A percentile compares a stretch with the other conserved stretches of the same genome.
phyloP scores from a whole-genome alignment of 2,888 invertebrate genomes.

The Ormia ochracea region DNA sequence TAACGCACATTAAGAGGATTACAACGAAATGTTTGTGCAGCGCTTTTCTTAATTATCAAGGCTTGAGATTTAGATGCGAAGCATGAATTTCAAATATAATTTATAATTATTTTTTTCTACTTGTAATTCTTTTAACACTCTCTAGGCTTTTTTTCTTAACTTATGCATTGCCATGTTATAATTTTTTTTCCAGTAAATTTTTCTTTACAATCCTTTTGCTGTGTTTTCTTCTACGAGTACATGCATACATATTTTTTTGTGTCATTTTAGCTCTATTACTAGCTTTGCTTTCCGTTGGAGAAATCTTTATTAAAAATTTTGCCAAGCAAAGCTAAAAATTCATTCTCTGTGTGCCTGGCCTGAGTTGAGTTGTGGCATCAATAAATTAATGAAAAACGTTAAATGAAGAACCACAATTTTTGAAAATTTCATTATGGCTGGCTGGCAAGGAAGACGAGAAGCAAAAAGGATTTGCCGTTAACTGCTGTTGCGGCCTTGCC shows the following conservation, averaged over 20 bases:
- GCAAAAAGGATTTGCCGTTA: not conserved
- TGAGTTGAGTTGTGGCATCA: not conserved
- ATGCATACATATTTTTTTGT: too few species aligned
- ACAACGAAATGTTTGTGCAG: not conserved
- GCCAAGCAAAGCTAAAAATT: not conserved
- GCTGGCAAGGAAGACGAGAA: not conserved
- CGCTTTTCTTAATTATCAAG: not conserved
- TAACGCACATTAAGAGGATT: not conserved
- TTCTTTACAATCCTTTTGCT: not conserved
- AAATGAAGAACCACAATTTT: constrained; percentile 6
- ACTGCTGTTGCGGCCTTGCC: not conserved
- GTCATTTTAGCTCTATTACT: not conserved
- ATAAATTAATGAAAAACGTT: constrained; percentile 14
- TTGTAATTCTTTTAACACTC: not conserved
- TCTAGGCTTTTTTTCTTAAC: not conserved
- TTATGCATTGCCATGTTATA: not conserved
- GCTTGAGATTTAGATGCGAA: not conserved
- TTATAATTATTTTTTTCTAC: not conserved
- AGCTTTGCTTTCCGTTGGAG: not conserved
- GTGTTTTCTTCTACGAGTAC: not conserved
- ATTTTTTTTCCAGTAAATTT: not conserved
- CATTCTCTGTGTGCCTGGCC: not conserved
- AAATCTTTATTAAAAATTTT: constrained; percentile 5
- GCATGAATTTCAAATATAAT: not conserved
- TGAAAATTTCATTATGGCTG: constrained; percentile 24